phyloP scores from a whole-genome alignment of 2,888 invertebrate species.

The Busseola fusca region DNA sequence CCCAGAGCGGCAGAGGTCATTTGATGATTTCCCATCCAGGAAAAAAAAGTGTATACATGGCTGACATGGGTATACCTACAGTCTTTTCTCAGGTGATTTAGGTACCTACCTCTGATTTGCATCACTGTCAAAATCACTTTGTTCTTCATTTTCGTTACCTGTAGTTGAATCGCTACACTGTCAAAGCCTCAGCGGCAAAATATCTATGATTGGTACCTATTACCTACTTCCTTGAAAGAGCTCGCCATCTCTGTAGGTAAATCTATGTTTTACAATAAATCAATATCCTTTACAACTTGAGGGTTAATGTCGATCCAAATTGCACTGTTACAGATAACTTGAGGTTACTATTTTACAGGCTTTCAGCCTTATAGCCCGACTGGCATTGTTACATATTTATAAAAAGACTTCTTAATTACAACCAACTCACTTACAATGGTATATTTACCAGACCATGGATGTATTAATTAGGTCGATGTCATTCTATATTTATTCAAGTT shows the following conservation, averaged over 20 bases:
- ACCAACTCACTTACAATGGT: constrained; percentile 63
- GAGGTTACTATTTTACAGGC: neutral
- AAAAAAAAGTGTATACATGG: too few relatives aligned
- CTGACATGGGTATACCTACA: neutral
- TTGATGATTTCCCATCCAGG: too few relatives aligned
- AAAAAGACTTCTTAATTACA: constrained; percentile 37
- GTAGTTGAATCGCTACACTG: too few relatives aligned
- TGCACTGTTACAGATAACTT: neutral
- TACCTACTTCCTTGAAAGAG: too few relatives aligned
- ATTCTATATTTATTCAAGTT: constrained; percentile 72
- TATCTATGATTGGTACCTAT: too few relatives aligned
- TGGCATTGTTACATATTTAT: constrained; percentile 6
- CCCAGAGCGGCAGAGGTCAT: too few relatives aligned
- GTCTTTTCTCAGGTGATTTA: too few relatives aligned
- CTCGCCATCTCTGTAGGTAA: neutral
- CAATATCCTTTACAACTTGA: too few relatives aligned
- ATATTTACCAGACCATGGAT: constrained; percentile 79
- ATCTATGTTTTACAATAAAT: neutral
- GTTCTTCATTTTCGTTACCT: too few relatives aligned
- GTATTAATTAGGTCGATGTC: constrained; percentile 79
- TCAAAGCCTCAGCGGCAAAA: too few relatives aligned
- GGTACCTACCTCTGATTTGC: too few relatives aligned
- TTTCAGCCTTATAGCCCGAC: neutral
- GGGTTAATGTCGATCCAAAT: neutral
- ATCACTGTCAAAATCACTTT: too few relatives aligned